Evolutionary conservation across 2,113 vertebrate genomes (phyloP).

Genomic region (Meriones unguiculatus): DNA sequence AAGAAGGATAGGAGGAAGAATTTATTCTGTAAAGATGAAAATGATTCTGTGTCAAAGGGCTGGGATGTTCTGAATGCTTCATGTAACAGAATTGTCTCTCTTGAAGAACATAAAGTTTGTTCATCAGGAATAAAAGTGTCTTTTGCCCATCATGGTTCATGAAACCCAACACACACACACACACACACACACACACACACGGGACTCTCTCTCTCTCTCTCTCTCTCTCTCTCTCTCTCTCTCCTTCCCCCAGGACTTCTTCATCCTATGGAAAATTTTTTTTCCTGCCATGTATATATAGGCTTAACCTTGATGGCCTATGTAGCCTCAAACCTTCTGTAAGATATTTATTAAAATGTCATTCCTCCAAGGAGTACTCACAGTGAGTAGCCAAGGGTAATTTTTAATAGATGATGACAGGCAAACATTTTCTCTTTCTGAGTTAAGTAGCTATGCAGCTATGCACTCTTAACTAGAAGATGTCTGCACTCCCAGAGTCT

Average conservation of each 20-base stretch:
- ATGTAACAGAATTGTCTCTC: slow-evolving; percentile 21
- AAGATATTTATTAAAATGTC: slow-evolving; percentile 66
- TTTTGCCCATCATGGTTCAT: slow-evolving; percentile 17
- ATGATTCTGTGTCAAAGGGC: slow-evolving; percentile 60
- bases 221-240: rapidly evolving
- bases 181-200: neutral
- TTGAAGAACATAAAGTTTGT: slow-evolving; percentile 6
- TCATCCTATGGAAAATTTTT: slow-evolving; percentile 35
- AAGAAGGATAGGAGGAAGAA: slow-evolving; percentile 44
- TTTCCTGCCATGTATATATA: slow-evolving; percentile 12
- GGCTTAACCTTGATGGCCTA: slow-evolving; percentile 22
- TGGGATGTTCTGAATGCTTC: slow-evolving; percentile 50
- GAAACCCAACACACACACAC: neutral
- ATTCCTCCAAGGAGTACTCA: slow-evolving; percentile 25
- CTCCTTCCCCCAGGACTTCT: neutral
- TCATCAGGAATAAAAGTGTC: slow-evolving; percentile 24
- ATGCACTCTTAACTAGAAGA: neutral
- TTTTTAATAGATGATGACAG: slow-evolving; percentile 13
- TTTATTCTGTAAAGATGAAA: slow-evolving; percentile 67
- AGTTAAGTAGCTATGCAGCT: slow-evolving; percentile 7
- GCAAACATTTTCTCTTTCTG: neutral
- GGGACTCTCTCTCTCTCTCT: neutral
- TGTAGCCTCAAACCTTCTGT: neutral
- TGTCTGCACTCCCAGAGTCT: neutral
- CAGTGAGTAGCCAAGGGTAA: neutral